Evolutionary conservation across 1,140 invertebrate genomes (phyloP).

Genomic region (Amphibalanus amphitrite): DNA sequence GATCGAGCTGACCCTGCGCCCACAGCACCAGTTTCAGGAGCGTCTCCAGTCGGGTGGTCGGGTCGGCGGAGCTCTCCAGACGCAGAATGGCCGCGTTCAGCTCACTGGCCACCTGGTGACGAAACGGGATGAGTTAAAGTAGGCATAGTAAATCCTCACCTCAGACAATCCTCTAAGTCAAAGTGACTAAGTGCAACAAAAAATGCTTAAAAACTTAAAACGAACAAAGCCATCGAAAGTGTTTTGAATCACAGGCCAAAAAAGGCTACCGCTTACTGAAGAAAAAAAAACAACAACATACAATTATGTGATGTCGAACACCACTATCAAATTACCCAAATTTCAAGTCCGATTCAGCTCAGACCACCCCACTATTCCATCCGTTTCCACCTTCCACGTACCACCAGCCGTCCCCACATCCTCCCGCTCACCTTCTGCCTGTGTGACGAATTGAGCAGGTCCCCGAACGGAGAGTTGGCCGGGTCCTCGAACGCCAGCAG

Average conservation of each 20-base stretch:
- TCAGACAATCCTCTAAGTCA: too few species aligned
- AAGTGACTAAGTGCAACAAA: too few species aligned
- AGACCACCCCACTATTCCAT: too few species aligned
- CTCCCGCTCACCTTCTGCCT: slow-evolving; percentile 58
- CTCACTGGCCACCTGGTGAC: slow-evolving; percentile 76
- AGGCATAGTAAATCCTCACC: too few species aligned
- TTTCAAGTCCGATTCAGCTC: too few species aligned
- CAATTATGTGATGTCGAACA: too few species aligned
- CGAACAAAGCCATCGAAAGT: background rate
- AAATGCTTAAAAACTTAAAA: slow-evolving; percentile 8
- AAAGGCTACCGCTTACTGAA: too few species aligned
- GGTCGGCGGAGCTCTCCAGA: slow-evolving; percentile 72
- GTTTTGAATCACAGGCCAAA: slow-evolving; percentile 1
- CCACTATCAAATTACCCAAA: too few species aligned
- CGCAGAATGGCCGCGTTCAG: slow-evolving; percentile 89
- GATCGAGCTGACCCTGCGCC: slow-evolving; percentile 88
- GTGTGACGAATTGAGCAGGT: slow-evolving; percentile 78
- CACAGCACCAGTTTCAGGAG: slow-evolving; percentile 82
- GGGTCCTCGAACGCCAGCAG: slow-evolving; percentile 93
- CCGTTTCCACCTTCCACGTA: too few species aligned
- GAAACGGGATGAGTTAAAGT: too few species aligned
- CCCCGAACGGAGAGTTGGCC: slow-evolving; percentile 80
- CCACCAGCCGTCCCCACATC: too few species aligned
- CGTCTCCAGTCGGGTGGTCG: slow-evolving; percentile 69
- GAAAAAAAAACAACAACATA: too few species aligned